phyloP scores from a whole-genome alignment of 2,888 invertebrate species.

The Archips crataeganus region DNA sequence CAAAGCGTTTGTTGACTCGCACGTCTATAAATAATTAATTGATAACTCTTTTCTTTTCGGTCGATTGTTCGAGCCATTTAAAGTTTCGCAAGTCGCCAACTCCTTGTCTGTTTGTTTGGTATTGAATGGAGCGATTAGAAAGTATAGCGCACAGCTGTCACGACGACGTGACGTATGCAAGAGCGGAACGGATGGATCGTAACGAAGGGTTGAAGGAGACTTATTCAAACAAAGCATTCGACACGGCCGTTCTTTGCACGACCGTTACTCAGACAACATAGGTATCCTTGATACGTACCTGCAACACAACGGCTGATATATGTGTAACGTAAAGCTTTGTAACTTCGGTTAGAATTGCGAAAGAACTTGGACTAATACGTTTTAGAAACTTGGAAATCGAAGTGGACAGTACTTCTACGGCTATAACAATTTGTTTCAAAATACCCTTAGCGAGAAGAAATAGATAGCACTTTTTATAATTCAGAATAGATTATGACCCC shows the following conservation, averaged over 20 bases:
- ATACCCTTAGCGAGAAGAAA: not conserved
- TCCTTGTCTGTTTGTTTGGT: slow-evolving; percentile 73
- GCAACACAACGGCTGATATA: slow-evolving; percentile 43
- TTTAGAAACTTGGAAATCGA: slow-evolving; percentile 30
- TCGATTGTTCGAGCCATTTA: slow-evolving; percentile 73
- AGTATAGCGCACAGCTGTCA: slow-evolving; percentile 82
- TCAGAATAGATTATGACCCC: no score
- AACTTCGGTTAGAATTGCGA: slow-evolving; percentile 24
- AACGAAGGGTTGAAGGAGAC: slow-evolving; percentile 79
- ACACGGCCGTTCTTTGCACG: slow-evolving; percentile 67
- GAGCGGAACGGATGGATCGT: slow-evolving; percentile 80
- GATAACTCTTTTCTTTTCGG: slow-evolving; percentile 68
- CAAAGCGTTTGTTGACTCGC: slow-evolving; percentile 59
- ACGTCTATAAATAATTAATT: slow-evolving; percentile 74
- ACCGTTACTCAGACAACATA: slow-evolving; percentile 61
- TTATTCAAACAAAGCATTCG: slow-evolving; percentile 80
- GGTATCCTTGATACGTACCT: slow-evolving; percentile 48
- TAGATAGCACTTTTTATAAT: no score
- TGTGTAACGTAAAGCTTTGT: slow-evolving; percentile 36
- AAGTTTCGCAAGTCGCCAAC: slow-evolving; percentile 76
- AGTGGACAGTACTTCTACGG: not conserved
- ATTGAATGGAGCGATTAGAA: slow-evolving; percentile 82
- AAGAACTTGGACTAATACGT: slow-evolving; percentile 39
- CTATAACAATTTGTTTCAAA: not conserved
- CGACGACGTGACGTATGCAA: slow-evolving; percentile 78